phyloP scores from a whole-genome alignment of 2,797 vertebrate genomes.

The Syngnathus acus region DNA sequence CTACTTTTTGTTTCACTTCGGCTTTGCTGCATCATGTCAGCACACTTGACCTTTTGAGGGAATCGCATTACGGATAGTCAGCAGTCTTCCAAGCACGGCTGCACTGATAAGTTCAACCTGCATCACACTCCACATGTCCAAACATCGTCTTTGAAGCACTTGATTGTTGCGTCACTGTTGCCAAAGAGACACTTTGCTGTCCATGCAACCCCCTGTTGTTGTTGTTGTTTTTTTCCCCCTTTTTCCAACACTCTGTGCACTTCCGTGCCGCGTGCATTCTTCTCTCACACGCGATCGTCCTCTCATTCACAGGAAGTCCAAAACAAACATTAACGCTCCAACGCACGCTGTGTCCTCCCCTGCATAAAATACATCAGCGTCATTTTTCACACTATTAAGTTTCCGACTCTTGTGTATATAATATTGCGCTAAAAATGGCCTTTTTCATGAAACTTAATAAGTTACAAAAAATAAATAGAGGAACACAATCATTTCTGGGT shows the following conservation, averaged over 20 bases:
- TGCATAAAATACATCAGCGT: not conserved
- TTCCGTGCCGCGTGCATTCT: conserved; percentile 4
- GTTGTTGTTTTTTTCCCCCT: not conserved
- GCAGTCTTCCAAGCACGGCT: not conserved
- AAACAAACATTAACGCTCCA: conserved; percentile 1
- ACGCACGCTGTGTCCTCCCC: not conserved
- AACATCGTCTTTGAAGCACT: not conserved
- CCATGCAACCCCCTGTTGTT: not conserved
- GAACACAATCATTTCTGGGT: not conserved
- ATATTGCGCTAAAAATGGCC: not conserved
- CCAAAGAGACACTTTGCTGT: not conserved
- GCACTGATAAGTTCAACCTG: not conserved
- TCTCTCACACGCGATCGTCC: conserved; percentile 5
- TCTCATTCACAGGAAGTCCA: conserved; percentile 4
- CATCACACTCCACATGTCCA: not conserved
- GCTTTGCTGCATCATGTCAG: not conserved
- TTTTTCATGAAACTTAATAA: not conserved
- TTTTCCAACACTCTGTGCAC: conserved; percentile 1
- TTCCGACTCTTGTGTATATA: not conserved
- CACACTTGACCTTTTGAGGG: not conserved
- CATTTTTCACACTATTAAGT: not conserved
- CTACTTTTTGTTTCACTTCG: not conserved
- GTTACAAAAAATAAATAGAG: not conserved
- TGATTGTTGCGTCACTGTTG: conserved; percentile 2
- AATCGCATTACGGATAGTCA: not conserved